A percentile compares a stretch with the other conserved stretches of the same genome.
Conservation (phyloP, 2,113 vertebrate genomes). For the Stegostoma tigrinum region DNA sequence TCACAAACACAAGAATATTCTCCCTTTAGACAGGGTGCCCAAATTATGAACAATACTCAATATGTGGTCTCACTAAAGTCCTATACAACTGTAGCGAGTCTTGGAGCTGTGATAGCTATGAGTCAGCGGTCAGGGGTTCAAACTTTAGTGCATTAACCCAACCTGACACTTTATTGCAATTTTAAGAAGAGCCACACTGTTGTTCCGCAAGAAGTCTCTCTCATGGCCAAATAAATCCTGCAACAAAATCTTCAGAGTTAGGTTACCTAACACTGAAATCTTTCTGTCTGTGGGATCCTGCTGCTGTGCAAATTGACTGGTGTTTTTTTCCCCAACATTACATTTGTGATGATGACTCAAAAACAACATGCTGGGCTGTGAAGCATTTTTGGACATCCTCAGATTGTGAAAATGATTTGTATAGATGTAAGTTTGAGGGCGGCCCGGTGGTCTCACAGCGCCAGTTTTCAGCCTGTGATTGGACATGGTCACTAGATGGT, state of each 20-base stretch:
- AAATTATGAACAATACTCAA: not conserved
- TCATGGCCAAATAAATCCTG: not conserved
- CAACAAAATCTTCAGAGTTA: not conserved
- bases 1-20: not conserved
- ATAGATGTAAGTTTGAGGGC: not conserved
- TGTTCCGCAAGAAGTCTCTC: not conserved
- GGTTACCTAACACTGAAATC: not conserved
- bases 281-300: not conserved
- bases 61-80: not conserved
- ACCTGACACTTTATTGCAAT: not conserved
- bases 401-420: not conserved
- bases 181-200: not conserved
- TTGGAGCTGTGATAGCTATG: not conserved
- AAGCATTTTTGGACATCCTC: not conserved
- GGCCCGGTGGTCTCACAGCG: no score
- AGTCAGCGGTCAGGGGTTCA: not conserved
- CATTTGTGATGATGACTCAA: not conserved
- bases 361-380: not conserved
- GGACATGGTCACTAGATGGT: not conserved
- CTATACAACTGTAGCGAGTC: no score
- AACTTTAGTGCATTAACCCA: not conserved
- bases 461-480: not conserved
- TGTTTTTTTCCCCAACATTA: not conserved
- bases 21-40: not conserved
- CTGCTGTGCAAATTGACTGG: not conserved